A percentile compares a stretch with the other conserved stretches of the same genome.
These are phyloP conservation scores for Dendrolimus punctatus DNA, from an alignment of 1,140 invertebrate species.

Conservation along the genomic window DNA sequence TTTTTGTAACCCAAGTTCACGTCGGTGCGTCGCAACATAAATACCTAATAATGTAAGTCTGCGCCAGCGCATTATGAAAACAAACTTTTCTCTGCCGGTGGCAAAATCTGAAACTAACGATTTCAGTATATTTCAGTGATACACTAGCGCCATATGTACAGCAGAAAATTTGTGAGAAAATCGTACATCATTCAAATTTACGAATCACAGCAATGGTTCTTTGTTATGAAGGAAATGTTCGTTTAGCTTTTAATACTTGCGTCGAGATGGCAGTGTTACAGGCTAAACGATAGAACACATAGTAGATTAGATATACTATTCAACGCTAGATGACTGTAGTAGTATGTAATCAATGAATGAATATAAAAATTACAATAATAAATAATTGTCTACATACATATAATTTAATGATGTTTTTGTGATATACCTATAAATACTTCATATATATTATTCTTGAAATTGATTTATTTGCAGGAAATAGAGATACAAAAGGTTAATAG, in stretches of 20 bases:
- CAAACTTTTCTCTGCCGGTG: neutral
- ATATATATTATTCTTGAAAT: no score
- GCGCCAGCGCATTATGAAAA: slow-evolving; percentile 13
- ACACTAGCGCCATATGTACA: slow-evolving; percentile 1
- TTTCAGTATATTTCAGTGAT: slow-evolving; percentile 1
- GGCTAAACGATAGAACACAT: slow-evolving; percentile 7
- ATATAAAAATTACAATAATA: no score
- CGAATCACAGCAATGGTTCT: slow-evolving; percentile 29
- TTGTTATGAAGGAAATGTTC: slow-evolving; percentile 4
- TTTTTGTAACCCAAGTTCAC: slow-evolving; percentile 63
- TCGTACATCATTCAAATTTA: slow-evolving; percentile 20
- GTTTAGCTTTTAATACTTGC: neutral
- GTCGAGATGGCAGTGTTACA: slow-evolving; percentile 26
- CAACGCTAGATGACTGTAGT: slow-evolving; percentile 21
- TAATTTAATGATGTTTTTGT: no score
- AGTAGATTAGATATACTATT: slow-evolving; percentile 6
- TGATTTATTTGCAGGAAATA: no score
- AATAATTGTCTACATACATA: no score
- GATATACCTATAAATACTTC: no score
- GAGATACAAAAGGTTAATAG: no score
- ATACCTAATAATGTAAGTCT: slow-evolving; percentile 29
- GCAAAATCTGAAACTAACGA: slow-evolving; percentile 1
- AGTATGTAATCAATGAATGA: no score
- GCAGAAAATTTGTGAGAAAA: neutral
- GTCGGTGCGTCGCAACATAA: slow-evolving; percentile 46